Percentiles rank a stretch among this genome's conserved stretches.
phyloP scores from a whole-genome alignment of 2,113 vertebrate genomes.

The human region DNA sequence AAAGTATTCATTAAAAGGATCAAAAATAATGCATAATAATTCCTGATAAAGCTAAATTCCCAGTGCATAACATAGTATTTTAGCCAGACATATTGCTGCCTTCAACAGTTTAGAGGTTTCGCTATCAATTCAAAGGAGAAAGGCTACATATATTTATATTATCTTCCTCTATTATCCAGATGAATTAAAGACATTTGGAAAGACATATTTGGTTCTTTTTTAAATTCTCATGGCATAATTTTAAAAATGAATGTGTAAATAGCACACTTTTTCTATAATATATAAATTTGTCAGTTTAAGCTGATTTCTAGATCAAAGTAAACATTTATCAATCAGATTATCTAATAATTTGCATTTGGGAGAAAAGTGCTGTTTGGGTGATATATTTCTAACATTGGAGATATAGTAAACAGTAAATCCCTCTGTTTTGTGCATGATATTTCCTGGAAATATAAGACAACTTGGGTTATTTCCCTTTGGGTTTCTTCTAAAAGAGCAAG shows the following conservation, averaged over 20 bases:
- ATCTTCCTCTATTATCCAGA: background rate
- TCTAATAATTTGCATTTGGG: background rate
- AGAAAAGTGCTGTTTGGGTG: background rate
- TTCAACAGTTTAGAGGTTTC: background rate
- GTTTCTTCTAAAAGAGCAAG: conserved; percentile 41
- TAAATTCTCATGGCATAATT: background rate
- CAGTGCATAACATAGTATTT: background rate
- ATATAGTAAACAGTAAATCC: background rate
- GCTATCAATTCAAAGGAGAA: background rate
- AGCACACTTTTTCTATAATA: conserved; percentile 11
- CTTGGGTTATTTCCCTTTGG: conserved; percentile 30
- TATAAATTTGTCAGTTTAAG: background rate
- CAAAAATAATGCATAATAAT: background rate
- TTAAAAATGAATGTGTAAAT: background rate
- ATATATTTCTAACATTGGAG: conserved; percentile 1
- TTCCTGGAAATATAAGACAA: conserved; percentile 62
- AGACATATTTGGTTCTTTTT: background rate
- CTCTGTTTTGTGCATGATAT: conserved; percentile 17
- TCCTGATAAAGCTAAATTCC: background rate
- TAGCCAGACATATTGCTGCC: background rate
- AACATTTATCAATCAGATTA: background rate
- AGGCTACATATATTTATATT: background rate
- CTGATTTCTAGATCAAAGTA: background rate
- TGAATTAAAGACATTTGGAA: conserved; percentile 9
- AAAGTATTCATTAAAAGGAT: background rate